Evolutionary conservation across 1,140 invertebrate genomes (phyloP), one percentile per base, ranked within the genome.

Genomic region (Pachyrhynchus sulphureomaculatus): DNA sequence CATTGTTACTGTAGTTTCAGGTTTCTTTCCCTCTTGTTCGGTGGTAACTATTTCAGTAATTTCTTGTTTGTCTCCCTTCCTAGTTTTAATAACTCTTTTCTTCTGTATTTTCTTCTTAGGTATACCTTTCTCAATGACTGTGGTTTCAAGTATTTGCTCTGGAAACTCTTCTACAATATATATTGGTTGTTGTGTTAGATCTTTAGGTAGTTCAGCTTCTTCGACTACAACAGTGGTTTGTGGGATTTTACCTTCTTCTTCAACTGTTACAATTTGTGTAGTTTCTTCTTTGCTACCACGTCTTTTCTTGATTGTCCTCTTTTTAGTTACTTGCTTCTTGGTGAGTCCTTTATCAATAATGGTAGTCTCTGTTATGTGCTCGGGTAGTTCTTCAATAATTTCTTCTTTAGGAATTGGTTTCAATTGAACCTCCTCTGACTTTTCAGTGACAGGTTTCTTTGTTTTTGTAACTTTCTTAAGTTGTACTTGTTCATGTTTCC

Each of bases 381-480:
- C 76, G 12, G 73, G 74, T 23, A 67, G 41, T 48, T 76, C 69
- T 64, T 76, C 59, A 9, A 74, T 42, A 9, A 76, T 70, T 1
- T 75, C 60, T 54, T 67, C 72, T 21, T 77, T 64, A 12, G n/a
- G n/a, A n/a, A 75, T 69, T 33, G 69, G 57, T 68, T 80, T 78
- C n/a, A 72, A 68, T 66, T 78, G 69, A 24, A 74, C 73, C 52
- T 79, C 75, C 65, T 79, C 75, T 9, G 55, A 44, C 37, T 42
- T 5, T 32, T 55, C 44, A 2, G 45, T 33, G 5, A 33, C 29
- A 33, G 5, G 29, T 5, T 37, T 60, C 26, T 52, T 68, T 64
- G 4, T 56, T 64, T 21, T 24, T 32, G 62, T 68, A 34, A 34
- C 59, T 62, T 44, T 67, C 53, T 48, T 69, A 45, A 68, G 65